Base-by-base conservation (phyloP, 1,140 invertebrate species). In the Bilobella aurantiaca region DNA sequence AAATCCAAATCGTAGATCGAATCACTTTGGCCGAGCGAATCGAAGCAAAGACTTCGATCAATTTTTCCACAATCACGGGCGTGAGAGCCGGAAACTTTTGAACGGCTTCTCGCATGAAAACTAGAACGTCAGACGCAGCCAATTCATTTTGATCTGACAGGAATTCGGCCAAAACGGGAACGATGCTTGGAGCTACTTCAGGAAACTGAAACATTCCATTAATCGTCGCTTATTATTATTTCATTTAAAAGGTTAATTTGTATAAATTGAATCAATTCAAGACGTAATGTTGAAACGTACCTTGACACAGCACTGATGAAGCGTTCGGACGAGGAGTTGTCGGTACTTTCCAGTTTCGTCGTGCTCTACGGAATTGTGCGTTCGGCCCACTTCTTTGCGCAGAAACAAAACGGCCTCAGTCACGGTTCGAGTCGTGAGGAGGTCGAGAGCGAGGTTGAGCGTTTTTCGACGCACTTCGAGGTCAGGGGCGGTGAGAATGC, bases 291-390 rank as follows among this genome's bases (percentile, higher is more conserved):
- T 29, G 16, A 32, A 60, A n/a, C n/a, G n/a, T 62, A 73, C 81
- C 78, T 94, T 97, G 69, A 98, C 92, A 63, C 91, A 93, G 75
- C 93, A 96, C 16, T 89, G 83, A 79, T 99, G 96, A 63, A 99
- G 78, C 8, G 95, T 98, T 64, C 92, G 83, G 30, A 99, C 96
- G 18, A 99, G 81, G 53, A 98, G 81, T 78, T 98, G 96, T 0
- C 95, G 82, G 76, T 99, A 99, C 79, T 93, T 95, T 30, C 91
- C 92, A 31, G 91, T 90, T 75, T 98, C 91, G 78, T 97, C 96
- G 75, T 96, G 91, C 76, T 96, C 93, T 5, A 82, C 81, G 1
- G 89, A 85, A 73, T 90, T 90, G 74, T 90, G 85, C 3, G 92
- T 94, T 78, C 94, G 90, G n/a, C 88, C 82, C 5, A 95, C 88